These are phyloP conservation scores for Plecturocebus donacophilus DNA, from an alignment of 2,113 vertebrate genomes.

Conservation along the genomic window DNA sequence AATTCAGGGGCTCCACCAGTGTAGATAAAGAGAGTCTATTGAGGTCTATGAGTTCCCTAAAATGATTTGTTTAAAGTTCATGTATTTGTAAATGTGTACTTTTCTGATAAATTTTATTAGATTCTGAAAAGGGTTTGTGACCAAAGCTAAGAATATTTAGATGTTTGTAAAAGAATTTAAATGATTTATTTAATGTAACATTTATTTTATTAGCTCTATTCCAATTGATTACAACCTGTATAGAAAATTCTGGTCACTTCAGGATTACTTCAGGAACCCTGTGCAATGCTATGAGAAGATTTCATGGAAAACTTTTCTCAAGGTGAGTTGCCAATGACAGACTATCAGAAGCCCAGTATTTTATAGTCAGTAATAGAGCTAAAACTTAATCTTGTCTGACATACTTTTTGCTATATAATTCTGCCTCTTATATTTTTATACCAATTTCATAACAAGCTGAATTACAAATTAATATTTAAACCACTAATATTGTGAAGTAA, in stretches of 20 bases:
- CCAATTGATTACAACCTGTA: conserved; percentile 99
- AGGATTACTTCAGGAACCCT: conserved; percentile 98
- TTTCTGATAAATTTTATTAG: conserved; percentile 14
- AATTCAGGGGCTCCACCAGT: not conserved
- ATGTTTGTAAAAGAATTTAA: conserved; percentile 3
- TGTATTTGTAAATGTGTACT: not conserved
- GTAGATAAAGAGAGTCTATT: not conserved
- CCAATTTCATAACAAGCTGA: not conserved
- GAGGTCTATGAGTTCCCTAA: not conserved
- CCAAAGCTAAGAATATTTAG: not conserved
- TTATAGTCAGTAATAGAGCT: not conserved
- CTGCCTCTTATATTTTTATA: not conserved
- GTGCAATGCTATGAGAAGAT: conserved; percentile 98
- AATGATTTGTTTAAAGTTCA: conserved; percentile 10
- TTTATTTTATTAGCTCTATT: conserved; percentile 89
- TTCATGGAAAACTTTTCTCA: conserved; percentile 97
- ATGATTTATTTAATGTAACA: conserved; percentile 14
- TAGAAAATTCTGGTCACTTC: conserved; percentile 99
- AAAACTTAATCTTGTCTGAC: not conserved
- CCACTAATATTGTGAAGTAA: not conserved
- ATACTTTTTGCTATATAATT: conserved; percentile 27
- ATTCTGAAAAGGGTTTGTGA: not conserved
- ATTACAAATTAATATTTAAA: conserved; percentile 27
- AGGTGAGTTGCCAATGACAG: conserved; percentile 85
- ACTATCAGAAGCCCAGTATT: not conserved